Conservation (phyloP, 92 coral and sea anemone genomes). For the Siderastrea siderea region DNA sequence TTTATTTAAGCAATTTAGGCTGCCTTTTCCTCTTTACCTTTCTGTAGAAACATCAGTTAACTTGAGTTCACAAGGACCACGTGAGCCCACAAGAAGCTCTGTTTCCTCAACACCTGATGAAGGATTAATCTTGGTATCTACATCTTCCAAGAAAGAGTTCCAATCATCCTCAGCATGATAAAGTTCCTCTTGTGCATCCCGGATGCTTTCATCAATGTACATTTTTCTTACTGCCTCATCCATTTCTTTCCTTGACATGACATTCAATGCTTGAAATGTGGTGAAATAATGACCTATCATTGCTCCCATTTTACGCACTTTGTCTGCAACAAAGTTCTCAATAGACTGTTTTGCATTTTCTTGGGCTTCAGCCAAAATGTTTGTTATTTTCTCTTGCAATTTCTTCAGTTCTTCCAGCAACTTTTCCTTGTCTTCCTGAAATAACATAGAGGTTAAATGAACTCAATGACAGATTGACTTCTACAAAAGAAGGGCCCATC, state of each 20-base stretch:
- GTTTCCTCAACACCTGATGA: background rate
- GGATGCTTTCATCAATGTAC: conserved; percentile 61
- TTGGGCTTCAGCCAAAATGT: conserved; percentile 70
- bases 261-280: conserved; percentile 65
- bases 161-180: conserved; percentile 80
- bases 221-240: conserved; percentile 64
- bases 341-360: conserved; percentile 62
- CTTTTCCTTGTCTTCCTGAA: conserved; percentile 4
- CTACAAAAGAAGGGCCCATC: too few species aligned
- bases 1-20: too few species aligned
- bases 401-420: conserved; percentile 52
- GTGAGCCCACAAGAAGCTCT: conserved; percentile 57
- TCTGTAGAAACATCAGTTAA: conserved; percentile 76
- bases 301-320: conserved; percentile 74
- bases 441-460: background rate
- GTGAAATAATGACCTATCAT: conserved; percentile 78
- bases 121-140: conserved; percentile 70
- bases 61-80: conserved; percentile 72
- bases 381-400: conserved; percentile 35
- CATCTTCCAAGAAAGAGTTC: conserved; percentile 80
- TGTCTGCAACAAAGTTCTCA: conserved; percentile 78
- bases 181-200: conserved; percentile 77
- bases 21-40: conserved; percentile 55
- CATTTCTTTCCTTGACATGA: conserved; percentile 74
- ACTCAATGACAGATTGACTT: background rate